Conservation (phyloP, 1,140 invertebrate genomes). For the Aphelenchoides fujianensis region DNA sequence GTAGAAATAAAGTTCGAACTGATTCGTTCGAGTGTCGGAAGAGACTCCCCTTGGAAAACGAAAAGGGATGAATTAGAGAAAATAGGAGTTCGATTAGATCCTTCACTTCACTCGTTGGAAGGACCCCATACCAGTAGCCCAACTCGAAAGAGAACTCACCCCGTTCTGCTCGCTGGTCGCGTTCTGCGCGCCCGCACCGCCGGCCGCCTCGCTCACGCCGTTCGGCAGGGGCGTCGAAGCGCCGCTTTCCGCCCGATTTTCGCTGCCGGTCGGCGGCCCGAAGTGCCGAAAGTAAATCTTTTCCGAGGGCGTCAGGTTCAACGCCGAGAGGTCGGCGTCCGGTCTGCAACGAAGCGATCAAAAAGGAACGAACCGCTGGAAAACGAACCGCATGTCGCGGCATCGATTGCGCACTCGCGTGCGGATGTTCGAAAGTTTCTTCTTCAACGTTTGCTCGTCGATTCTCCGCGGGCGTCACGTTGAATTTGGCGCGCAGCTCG, state of each 20-base stretch:
- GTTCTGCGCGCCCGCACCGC: not conserved
- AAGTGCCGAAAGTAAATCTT: conserved; percentile 23
- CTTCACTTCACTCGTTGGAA: too few species aligned
- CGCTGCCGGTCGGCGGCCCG: not conserved
- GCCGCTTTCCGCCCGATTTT: not conserved
- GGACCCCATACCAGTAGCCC: too few species aligned
- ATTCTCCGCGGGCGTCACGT: conserved; percentile 16
- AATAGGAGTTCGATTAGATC: too few species aligned
- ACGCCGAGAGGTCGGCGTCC: conserved; percentile 6
- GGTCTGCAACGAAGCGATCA: conserved; percentile 1
- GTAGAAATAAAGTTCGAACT: too few species aligned
- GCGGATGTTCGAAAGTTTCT: conserved; percentile 20
- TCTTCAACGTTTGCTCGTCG: conserved; percentile 21
- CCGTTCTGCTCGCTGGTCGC: conserved; percentile 10
- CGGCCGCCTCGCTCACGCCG: not conserved
- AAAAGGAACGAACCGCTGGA: not conserved
- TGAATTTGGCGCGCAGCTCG: conserved; percentile 21
- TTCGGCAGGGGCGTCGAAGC: not conserved
- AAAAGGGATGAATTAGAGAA: too few species aligned
- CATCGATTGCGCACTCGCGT: conserved; percentile 18
- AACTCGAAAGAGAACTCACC: too few species aligned
- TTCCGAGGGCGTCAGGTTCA: conserved; percentile 18
- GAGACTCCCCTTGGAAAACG: too few species aligned
- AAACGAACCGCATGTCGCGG: conserved; percentile 13
- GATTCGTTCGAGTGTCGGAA: too few species aligned